Percentiles rank a stretch among this genome's conserved stretches.
phyloP scores from a whole-genome alignment of 2,797 vertebrate species.

The Phoebastria nigripes region DNA sequence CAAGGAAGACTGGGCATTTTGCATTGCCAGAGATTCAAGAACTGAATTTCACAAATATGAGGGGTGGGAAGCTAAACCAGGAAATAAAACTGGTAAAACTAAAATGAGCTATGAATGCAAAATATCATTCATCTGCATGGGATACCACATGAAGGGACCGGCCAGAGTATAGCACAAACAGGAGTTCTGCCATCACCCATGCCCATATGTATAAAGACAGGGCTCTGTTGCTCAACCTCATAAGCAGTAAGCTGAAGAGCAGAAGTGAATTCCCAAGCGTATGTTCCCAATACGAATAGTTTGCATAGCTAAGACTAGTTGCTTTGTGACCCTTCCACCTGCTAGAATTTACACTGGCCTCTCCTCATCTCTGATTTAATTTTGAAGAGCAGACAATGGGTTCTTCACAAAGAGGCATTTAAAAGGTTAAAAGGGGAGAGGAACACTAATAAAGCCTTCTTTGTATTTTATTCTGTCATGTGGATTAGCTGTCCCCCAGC shows the following conservation, averaged over 20 bases:
- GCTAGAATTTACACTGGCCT: constrained; percentile 53
- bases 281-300: not conserved
- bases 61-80: not conserved
- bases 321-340: constrained; percentile 17
- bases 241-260: not conserved
- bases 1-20: not conserved
- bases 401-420: constrained; percentile 53
- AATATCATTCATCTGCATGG: not conserved
- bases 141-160: not conserved
- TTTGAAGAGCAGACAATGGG: not conserved
- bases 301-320: not conserved
- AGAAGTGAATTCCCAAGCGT: not conserved
- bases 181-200: not conserved
- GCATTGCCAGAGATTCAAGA: not conserved
- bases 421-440: constrained; percentile 57
- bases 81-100: not conserved
- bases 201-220: not conserved
- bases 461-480: constrained; percentile 70
- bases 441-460: constrained; percentile 49
- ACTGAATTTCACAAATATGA: not conserved
- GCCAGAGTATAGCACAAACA: not conserved
- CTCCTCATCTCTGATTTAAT: constrained; percentile 33
- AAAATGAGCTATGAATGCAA: not conserved
- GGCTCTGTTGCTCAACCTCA: not conserved
- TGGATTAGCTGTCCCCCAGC: constrained; percentile 63